A percentile compares a stretch with the other conserved stretches of the same genome.
These are phyloP conservation scores for Anaspis maculata DNA, from an alignment of 2,888 invertebrate genomes.

Conservation along the genomic window DNA sequence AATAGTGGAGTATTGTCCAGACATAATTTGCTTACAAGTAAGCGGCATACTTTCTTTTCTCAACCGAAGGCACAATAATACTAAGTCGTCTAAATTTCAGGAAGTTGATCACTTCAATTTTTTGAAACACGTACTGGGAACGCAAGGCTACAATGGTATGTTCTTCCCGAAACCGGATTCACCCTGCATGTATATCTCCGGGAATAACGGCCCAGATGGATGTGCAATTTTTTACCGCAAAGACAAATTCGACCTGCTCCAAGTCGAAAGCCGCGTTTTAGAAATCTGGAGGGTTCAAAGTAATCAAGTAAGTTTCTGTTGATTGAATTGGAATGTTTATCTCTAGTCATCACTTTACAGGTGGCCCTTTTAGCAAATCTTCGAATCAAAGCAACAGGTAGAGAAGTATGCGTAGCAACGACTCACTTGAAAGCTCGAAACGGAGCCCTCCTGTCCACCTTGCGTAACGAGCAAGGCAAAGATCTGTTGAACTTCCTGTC, in stretches of 20 bases:
- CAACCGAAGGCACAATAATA: not conserved
- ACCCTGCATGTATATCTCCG: conserved; percentile 62
- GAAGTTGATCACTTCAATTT: conserved; percentile 71
- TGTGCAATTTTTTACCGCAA: conserved; percentile 66
- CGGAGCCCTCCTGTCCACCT: conserved; percentile 56
- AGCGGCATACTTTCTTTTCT: not conserved
- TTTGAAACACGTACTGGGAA: conserved; percentile 51
- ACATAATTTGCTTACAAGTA: conserved; percentile 57
- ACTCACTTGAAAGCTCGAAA: conserved; percentile 68
- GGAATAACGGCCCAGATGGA: conserved; percentile 70
- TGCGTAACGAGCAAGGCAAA: conserved; percentile 64
- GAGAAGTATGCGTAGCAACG: conserved; percentile 57
- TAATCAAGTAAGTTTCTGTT: conserved; percentile 49
- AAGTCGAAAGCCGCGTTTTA: conserved; percentile 50
- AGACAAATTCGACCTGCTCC: conserved; percentile 52
- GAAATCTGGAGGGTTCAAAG: conserved; percentile 68
- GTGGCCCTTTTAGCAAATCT: conserved; percentile 54
- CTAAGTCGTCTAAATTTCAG: conserved; percentile 37
- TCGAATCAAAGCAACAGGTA: conserved; percentile 46
- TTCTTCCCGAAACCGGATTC: conserved; percentile 73
- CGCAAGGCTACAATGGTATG: conserved; percentile 58
- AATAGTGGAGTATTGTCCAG: conserved; percentile 58
- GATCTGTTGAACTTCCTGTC: conserved; percentile 53
- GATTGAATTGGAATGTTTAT: not conserved
- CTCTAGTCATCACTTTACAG: conserved; percentile 30